Conservation (phyloP, 92 coral and sea anemone species). For the Bergia puertoricense region DNA sequence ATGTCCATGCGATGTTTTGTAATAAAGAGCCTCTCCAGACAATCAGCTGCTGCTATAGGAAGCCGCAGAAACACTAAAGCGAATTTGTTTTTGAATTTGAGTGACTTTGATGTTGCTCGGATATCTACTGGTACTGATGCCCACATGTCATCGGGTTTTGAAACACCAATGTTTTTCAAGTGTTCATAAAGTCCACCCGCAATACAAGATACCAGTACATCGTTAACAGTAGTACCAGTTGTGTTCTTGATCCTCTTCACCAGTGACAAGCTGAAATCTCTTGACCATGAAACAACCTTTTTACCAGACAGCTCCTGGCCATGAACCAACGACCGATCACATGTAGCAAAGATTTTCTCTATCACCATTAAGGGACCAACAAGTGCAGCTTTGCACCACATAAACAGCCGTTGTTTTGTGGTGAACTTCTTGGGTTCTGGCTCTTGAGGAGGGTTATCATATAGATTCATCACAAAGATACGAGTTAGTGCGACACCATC, state of each 20-base stretch:
- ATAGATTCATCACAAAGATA: conserved; percentile 83
- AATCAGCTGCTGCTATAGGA: conserved; percentile 73
- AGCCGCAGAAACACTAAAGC: conserved; percentile 90
- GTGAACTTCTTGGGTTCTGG: conserved; percentile 86
- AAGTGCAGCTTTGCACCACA: conserved; percentile 94
- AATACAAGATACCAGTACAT: conserved; percentile 94
- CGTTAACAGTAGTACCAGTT: conserved; percentile 92
- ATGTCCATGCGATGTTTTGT: conserved; percentile 94
- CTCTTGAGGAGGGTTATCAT: conserved; percentile 78
- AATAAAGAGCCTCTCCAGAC: conserved; percentile 76
- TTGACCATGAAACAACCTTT: conserved; percentile 89
- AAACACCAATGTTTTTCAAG: conserved; percentile 52
- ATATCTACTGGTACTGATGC: conserved; percentile 95
- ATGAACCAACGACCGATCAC: conserved; percentile 81
- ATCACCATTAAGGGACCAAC: conserved; percentile 79
- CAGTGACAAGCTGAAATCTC: conserved; percentile 72
- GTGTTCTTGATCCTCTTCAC: conserved; percentile 82
- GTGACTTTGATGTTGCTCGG: conserved; percentile 75
- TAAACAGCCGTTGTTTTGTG: conserved; percentile 81
- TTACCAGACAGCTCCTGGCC: conserved; percentile 85
- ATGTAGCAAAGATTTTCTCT: conserved; percentile 63
- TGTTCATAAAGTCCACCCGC: conserved; percentile 88
- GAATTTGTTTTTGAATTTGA: conserved; percentile 83
- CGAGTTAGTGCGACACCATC: conserved; percentile 94
- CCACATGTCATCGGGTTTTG: conserved; percentile 83